Percentiles rank a stretch among this genome's conserved stretches.
Conservation (phyloP, 2,797 vertebrate genomes). For the Fistularia tabacaria region DNA sequence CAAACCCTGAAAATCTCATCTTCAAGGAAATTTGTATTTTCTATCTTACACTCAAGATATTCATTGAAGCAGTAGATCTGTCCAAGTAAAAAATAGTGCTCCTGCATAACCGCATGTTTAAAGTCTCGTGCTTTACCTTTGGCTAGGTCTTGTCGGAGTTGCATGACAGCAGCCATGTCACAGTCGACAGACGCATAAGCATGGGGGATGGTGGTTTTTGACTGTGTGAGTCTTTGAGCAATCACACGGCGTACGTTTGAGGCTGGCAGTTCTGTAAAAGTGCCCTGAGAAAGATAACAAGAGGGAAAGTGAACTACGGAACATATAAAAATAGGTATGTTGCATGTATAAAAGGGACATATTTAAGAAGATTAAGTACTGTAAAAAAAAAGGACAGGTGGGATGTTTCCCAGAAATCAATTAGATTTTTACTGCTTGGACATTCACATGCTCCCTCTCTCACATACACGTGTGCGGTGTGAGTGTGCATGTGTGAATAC, state of each 20-base stretch:
- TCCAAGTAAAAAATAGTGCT: slow-evolving; percentile 2
- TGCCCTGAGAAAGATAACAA: slow-evolving; percentile 73
- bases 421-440: background rate
- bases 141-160: slow-evolving; percentile 82
- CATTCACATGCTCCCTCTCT: background rate
- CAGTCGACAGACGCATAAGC: slow-evolving; percentile 89
- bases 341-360: background rate
- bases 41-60: slow-evolving; percentile 4
- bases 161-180: slow-evolving; percentile 84
- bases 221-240: slow-evolving; percentile 90
- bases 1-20: slow-evolving; percentile 42
- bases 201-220: slow-evolving; percentile 92
- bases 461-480: background rate
- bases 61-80: background rate
- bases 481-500: background rate
- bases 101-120: background rate
- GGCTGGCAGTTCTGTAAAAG: slow-evolving; percentile 89
- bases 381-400: background rate
- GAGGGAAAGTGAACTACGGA: slow-evolving; percentile 7
- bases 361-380: background rate
- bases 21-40: slow-evolving; percentile 24
- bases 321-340: slow-evolving; percentile 4
- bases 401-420: background rate
- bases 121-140: slow-evolving; percentile 74
- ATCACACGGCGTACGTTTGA: slow-evolving; percentile 89